Evolutionary conservation across 2,888 invertebrate species (phyloP).

Genomic region (Ommatoiulus sabulosus): DNA sequence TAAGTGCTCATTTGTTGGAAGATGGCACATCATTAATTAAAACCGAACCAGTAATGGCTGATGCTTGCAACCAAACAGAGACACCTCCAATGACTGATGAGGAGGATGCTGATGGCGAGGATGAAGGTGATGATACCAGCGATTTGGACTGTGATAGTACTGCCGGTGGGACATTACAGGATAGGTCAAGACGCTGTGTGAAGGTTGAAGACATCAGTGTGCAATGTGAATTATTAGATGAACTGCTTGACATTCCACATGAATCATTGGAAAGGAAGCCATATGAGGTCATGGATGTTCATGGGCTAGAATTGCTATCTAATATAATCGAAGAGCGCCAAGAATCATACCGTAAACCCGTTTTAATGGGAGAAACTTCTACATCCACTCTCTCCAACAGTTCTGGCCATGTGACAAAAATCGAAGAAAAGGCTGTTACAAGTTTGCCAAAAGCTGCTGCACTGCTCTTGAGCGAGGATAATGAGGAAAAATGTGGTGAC

Average conservation of each 20-base stretch:
- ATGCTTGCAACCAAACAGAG: constrained; percentile 87
- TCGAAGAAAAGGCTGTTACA: neutral
- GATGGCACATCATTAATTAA: constrained; percentile 27
- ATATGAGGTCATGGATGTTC: constrained; percentile 56
- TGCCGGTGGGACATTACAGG: neutral
- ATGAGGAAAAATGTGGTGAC: neutral
- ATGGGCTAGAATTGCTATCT: constrained; percentile 82
- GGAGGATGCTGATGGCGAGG: constrained; percentile 66
- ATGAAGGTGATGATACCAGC: constrained; percentile 5
- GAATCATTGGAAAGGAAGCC: constrained; percentile 46
- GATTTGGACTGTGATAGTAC: constrained; percentile 4
- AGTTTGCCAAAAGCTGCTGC: neutral
- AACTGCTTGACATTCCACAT: neutral
- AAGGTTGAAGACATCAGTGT: constrained; percentile 57
- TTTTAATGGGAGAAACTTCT: neutral
- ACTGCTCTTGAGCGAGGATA: neutral
- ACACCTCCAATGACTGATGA: constrained; percentile 79
- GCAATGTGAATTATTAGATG: constrained; percentile 54
- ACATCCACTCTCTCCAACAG: neutral
- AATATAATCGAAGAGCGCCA: constrained; percentile 87
- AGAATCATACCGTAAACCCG: constrained; percentile 64
- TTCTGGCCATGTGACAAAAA: neutral
- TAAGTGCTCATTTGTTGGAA: constrained; percentile 42
- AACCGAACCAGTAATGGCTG: constrained; percentile 65
- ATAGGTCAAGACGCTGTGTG: constrained; percentile 8